Conservation (phyloP, 2,888 invertebrate species). For the Callimorpha dominula region DNA sequence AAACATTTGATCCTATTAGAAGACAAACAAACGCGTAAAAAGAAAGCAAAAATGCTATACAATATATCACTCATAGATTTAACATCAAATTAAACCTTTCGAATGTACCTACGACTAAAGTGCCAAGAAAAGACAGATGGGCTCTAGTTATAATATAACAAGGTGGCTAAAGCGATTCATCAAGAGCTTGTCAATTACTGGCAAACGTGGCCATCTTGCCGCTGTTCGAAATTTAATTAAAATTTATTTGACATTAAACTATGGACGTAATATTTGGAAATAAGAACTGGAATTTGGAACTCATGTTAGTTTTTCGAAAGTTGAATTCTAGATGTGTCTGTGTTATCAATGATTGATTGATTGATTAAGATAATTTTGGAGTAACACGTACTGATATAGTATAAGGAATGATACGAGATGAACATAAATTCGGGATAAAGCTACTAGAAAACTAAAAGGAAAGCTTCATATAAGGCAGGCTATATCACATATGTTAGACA, state of each 20-base stretch:
- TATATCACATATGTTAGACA: too few species aligned
- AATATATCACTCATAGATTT: conserved; percentile 76
- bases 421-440: conserved; percentile 32
- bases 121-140: conserved; percentile 78
- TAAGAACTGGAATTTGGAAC: conserved; percentile 47
- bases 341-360: conserved; percentile 58
- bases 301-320: conserved; percentile 53
- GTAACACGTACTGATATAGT: conserved; percentile 30
- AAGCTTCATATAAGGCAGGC: conserved; percentile 11
- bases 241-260: conserved; percentile 78
- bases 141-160: conserved; percentile 77
- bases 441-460: conserved; percentile 17
- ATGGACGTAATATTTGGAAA: conserved; percentile 44
- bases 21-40: conserved; percentile 46
- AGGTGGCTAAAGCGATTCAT: conserved; percentile 81
- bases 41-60: conserved; percentile 59
- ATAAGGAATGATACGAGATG: conserved; percentile 33
- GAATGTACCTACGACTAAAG: conserved; percentile 62
- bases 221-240: conserved; percentile 79
- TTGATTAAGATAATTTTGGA: conserved; percentile 47
- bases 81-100: conserved; percentile 72
- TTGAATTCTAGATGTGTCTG: conserved; percentile 53
- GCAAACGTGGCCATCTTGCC: conserved; percentile 69
- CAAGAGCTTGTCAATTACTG: conserved; percentile 83
- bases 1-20: conserved; percentile 24